These are phyloP conservation scores for Dicranocentrus wangi DNA, from an alignment of 2,888 invertebrate genomes.

Conservation along the genomic window DNA sequence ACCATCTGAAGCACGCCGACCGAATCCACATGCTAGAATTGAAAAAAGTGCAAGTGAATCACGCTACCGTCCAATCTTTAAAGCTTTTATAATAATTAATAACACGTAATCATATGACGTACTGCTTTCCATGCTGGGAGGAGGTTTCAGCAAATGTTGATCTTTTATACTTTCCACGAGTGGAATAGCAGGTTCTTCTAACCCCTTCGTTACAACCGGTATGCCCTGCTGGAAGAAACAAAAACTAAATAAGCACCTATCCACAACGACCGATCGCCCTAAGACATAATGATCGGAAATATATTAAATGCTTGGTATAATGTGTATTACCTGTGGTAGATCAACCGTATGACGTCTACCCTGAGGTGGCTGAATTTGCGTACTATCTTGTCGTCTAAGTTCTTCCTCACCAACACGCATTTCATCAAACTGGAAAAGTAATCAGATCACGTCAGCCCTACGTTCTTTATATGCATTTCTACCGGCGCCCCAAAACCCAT, in stretches of 20 bases:
- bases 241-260: conserved; percentile 5
- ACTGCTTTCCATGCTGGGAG: conserved; percentile 83
- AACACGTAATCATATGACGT: conserved; percentile 69
- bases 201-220: conserved; percentile 68
- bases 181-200: conserved; percentile 68
- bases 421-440: conserved; percentile 70
- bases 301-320: neutral
- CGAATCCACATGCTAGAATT: conserved; percentile 82
- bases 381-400: conserved; percentile 62
- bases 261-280: neutral
- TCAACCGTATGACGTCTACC: conserved; percentile 73
- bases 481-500: too few relatives aligned
- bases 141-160: conserved; percentile 87
- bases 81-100: too few relatives aligned
- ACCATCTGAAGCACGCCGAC: conserved; percentile 94
- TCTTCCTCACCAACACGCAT: conserved; percentile 71
- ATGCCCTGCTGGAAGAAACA: conserved; percentile 67
- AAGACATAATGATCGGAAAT: neutral
- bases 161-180: conserved; percentile 84
- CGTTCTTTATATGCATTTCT: neutral
- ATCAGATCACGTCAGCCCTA: neutral
- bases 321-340: conserved; percentile 70
- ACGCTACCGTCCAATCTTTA: too few relatives aligned
- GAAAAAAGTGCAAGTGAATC: too few relatives aligned
- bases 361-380: conserved; percentile 70